Evolutionary conservation across 2,888 invertebrate genomes (phyloP).

Genomic region (Drosophila merina): DNA sequence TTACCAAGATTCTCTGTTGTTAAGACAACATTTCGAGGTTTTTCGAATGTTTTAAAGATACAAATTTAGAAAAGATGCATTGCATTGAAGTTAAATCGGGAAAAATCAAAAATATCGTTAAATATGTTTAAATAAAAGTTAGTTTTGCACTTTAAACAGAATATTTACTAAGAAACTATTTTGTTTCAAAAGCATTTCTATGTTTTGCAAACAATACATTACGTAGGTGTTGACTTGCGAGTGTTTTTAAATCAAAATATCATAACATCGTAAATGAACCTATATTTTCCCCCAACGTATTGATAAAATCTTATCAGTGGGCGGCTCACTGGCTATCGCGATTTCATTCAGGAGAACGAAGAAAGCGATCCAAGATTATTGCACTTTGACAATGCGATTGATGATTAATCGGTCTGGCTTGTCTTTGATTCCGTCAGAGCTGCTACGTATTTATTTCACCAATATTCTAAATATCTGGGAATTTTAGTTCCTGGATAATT

Average conservation of each 20-base stretch:
- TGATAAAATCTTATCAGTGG: slow-evolving; percentile 59
- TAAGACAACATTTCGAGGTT: too few species aligned
- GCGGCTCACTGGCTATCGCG: slow-evolving; percentile 7
- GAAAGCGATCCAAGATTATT: slow-evolving; percentile 25
- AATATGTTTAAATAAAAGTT: too few species aligned
- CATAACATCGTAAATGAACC: background rate
- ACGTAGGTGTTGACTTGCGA: too few species aligned
- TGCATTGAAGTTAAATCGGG: too few species aligned
- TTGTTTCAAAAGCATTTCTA: background rate
- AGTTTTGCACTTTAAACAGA: too few species aligned
- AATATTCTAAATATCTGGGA: slow-evolving; percentile 22
- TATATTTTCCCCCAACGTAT: slow-evolving; percentile 17
- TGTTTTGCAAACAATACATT: too few species aligned
- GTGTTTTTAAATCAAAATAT: too few species aligned
- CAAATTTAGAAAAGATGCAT: too few species aligned
- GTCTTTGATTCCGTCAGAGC: slow-evolving; percentile 7
- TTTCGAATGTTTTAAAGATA: too few species aligned
- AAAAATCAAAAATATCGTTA: too few species aligned
- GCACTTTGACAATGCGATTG: slow-evolving; percentile 22
- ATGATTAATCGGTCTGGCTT: slow-evolving; percentile 57
- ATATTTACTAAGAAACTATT: background rate
- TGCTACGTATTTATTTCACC: slow-evolving; percentile 41
- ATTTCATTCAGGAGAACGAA: slow-evolving; percentile 14
- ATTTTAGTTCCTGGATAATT: background rate
- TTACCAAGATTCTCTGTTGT: too few species aligned